phyloP scores from a whole-genome alignment of 2,888 invertebrate species.

The Acronicta leporina region DNA sequence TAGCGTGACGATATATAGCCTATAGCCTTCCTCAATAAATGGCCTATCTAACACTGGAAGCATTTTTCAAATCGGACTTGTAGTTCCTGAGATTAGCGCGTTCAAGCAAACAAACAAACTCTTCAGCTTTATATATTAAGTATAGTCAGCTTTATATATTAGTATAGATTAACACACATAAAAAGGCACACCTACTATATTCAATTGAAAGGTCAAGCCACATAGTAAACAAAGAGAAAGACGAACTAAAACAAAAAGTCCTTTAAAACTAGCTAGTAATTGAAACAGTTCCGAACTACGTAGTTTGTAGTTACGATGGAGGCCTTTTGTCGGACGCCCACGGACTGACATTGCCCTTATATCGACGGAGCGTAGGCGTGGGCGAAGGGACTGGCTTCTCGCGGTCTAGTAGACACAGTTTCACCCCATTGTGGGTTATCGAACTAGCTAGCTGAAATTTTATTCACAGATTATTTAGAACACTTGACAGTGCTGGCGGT shows the following conservation, averaged over 20 bases:
- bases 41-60: too few relatives aligned
- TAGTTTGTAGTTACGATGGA: slow-evolving; percentile 26
- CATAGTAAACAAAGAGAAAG: slow-evolving; percentile 21
- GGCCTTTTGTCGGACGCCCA: slow-evolving; percentile 3
- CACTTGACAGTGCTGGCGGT: too few relatives aligned
- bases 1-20: too few relatives aligned
- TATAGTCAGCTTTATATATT: too few relatives aligned
- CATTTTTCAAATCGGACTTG: too few relatives aligned
- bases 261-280: slow-evolving; percentile 23
- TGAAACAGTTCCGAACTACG: slow-evolving; percentile 7
- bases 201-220: slow-evolving; percentile 18
- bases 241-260: slow-evolving; percentile 14
- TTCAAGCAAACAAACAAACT: too few relatives aligned
- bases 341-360: neutral
- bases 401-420: neutral
- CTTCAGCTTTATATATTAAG: too few relatives aligned
- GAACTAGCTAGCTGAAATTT: too few relatives aligned
- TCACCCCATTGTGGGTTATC: too few relatives aligned
- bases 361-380: neutral
- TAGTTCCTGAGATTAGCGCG: too few relatives aligned
- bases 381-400: neutral
- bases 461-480: too few relatives aligned
- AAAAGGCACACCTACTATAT: neutral
- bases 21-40: too few relatives aligned
- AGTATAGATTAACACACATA: neutral